phyloP scores from a whole-genome alignment of 2,888 invertebrate genomes.

The Lithodes maja region DNA sequence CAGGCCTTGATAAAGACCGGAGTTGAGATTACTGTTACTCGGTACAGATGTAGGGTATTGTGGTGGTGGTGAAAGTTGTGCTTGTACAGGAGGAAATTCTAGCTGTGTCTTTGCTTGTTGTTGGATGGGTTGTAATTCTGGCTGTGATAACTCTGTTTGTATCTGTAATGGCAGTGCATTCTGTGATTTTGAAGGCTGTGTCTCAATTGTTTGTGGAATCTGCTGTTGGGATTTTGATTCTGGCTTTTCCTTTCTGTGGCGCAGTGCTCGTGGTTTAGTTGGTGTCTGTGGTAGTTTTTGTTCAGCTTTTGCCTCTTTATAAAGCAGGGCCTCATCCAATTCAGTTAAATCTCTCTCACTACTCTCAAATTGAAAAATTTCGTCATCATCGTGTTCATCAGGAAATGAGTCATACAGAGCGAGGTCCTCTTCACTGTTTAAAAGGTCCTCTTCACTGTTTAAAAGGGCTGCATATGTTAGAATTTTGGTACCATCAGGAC shows the following conservation, averaged over 20 bases:
- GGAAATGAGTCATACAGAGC: neutral
- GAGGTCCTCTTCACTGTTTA: neutral
- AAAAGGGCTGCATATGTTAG: neutral
- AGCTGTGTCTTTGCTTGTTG: neutral
- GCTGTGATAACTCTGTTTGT: neutral
- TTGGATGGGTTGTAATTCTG: neutral
- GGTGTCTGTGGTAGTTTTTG: neutral
- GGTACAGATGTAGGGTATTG: neutral
- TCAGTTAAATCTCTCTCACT: neutral
- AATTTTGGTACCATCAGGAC: neutral
- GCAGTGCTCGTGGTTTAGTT: neutral
- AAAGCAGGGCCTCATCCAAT: neutral
- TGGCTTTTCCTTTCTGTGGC: neutral
- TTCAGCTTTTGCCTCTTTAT: neutral
- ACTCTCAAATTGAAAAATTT: conserved; percentile 7
- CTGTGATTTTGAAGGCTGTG: neutral
- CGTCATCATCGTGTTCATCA: neutral
- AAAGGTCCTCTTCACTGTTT: neutral
- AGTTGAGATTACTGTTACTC: neutral
- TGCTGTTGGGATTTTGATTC: neutral
- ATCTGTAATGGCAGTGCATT: neutral
- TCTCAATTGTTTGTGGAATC: neutral
- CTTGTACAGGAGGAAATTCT: neutral
- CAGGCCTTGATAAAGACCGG: neutral
- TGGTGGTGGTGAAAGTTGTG: neutral